Conservation (phyloP, 92 coral and sea anemone genomes). For the Pocillopora grandis region DNA sequence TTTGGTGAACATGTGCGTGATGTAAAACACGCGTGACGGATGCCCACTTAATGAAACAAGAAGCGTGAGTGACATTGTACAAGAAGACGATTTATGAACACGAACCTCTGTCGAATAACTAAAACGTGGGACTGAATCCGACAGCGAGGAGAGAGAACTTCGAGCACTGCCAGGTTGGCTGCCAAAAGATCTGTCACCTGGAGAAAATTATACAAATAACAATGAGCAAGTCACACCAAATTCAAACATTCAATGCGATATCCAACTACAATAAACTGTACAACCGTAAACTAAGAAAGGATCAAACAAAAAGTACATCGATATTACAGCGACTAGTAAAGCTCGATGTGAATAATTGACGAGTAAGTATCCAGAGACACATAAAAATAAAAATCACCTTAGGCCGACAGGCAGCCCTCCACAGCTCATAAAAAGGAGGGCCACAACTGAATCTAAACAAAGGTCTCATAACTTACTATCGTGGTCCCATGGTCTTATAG, state of each 20-base stretch:
- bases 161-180: constrained; percentile 96
- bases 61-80: not conserved
- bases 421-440: not conserved
- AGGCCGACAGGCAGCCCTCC: not conserved
- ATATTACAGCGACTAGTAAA: not conserved
- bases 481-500: not conserved
- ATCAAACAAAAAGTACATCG: not conserved
- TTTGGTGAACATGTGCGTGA: constrained; percentile 1
- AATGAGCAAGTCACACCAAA: too few species aligned
- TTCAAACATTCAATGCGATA: not conserved
- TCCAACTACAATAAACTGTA: not conserved
- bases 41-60: not conserved
- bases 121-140: constrained; percentile 77
- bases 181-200: constrained; percentile 81
- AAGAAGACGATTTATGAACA: not conserved
- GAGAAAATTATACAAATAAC: not conserved
- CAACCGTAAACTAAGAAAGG: not conserved
- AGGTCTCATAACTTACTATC: constrained; percentile 13
- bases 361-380: too few species aligned
- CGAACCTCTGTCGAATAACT: constrained; percentile 91
- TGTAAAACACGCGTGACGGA: constrained; percentile 16
- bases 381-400: not conserved
- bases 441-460: not conserved
- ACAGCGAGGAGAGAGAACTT: constrained; percentile 91
- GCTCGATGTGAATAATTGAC: not conserved